A percentile compares a stretch with the other conserved stretches of the same genome.
phyloP scores from a whole-genome alignment of 2,113 vertebrate species.

The Myotis brandtii region DNA sequence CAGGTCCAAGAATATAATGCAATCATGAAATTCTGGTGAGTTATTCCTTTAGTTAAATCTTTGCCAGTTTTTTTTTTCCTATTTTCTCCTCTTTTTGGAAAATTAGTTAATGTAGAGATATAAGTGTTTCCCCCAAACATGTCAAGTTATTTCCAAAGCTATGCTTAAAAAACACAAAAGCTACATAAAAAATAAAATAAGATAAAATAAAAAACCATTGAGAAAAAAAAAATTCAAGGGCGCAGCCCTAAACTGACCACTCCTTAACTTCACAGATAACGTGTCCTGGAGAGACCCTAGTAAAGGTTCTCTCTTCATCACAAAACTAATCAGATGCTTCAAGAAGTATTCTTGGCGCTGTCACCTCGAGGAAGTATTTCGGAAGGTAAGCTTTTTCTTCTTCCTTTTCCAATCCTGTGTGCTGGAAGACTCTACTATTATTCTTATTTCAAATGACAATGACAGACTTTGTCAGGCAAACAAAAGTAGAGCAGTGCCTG shows the following conservation, averaged over 20 bases:
- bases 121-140: not conserved
- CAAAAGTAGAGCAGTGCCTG: not conserved
- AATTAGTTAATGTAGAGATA: not conserved
- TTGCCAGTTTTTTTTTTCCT: not conserved
- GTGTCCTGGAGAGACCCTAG: conserved; percentile 4
- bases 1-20: not conserved
- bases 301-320: conserved; percentile 65
- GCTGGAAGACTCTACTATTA: not conserved
- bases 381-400: conserved; percentile 44
- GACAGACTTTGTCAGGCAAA: not conserved
- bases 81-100: not conserved
- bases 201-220: not conserved
- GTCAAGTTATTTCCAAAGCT: not conserved
- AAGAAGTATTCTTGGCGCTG: conserved; percentile 54
- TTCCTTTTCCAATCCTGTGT: not conserved
- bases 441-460: not conserved
- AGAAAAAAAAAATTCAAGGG: not conserved
- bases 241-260: not conserved
- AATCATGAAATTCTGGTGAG: not conserved
- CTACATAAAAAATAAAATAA: not conserved
- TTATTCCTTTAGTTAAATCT: not conserved
- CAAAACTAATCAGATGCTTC: conserved; percentile 47
- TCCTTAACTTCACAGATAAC: conserved; percentile 48
- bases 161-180: not conserved
- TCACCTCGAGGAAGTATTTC: conserved; percentile 69